Conservation (phyloP, 2,797 vertebrate species). For the Sebastes hubbsi region DNA sequence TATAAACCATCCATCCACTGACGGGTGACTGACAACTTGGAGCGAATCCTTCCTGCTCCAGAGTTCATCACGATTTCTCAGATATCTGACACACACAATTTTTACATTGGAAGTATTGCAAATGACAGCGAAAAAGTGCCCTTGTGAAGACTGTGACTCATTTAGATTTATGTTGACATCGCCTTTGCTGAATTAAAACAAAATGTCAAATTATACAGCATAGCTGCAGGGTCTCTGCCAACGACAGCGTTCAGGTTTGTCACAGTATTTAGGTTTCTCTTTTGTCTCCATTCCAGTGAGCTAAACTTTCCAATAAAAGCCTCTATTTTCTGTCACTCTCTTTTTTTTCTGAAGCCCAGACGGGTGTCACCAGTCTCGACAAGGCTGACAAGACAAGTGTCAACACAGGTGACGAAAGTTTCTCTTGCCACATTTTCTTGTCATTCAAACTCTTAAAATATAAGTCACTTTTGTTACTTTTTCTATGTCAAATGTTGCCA, state of each 20-base stretch:
- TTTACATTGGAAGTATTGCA: not conserved
- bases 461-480: not conserved
- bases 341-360: not conserved
- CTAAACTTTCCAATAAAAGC: conserved; percentile 3
- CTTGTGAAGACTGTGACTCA: not conserved
- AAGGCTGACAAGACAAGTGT: conserved; percentile 7
- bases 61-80: not conserved
- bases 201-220: not conserved
- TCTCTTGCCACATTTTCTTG: conserved; percentile 15
- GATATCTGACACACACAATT: not conserved
- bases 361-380: conserved; percentile 2
- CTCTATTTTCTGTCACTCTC: not conserved
- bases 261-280: not conserved
- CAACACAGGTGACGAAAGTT: conserved; percentile 19
- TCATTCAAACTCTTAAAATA: conserved; percentile 17
- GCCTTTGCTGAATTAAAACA: not conserved
- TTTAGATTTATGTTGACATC: not conserved
- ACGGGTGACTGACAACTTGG: not conserved
- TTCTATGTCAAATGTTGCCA: not conserved
- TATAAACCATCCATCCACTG: not conserved
- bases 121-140: not conserved
- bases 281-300: conserved; percentile 8
- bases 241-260: not conserved
- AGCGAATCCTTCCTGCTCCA: not conserved
- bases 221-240: not conserved